These are phyloP conservation scores for Limnephilus marmoratus DNA, from an alignment of 2,888 invertebrate genomes.

Conservation along the genomic window DNA sequence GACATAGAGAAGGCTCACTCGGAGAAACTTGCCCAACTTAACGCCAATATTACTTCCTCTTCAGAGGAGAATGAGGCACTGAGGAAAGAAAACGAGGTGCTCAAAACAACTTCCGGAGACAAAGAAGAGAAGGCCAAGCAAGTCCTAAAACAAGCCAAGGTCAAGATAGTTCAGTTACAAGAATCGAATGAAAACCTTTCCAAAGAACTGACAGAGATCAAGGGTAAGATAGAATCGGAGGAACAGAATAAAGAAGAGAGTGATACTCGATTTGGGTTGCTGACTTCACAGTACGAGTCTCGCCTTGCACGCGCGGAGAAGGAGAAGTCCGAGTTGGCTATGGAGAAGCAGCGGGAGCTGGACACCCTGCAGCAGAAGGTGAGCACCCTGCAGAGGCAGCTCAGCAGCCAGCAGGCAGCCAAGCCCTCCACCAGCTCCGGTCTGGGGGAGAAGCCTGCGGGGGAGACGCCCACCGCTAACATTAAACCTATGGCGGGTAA, in stretches of 20 bases:
- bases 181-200: constrained; percentile 81
- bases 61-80: constrained; percentile 81
- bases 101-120: constrained; percentile 77
- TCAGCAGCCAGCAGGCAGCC: constrained; percentile 77
- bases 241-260: constrained; percentile 79
- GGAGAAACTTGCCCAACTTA: constrained; percentile 73
- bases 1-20: constrained; percentile 69
- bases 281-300: constrained; percentile 85
- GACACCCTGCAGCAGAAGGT: constrained; percentile 85
- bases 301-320: constrained; percentile 84
- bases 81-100: constrained; percentile 81
- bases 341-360: constrained; percentile 78
- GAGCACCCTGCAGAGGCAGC: constrained; percentile 82
- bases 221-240: constrained; percentile 74
- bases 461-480: constrained; percentile 88
- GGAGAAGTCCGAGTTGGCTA: constrained; percentile 81
- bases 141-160: constrained; percentile 85
- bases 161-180: constrained; percentile 84
- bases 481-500: constrained; percentile 95
- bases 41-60: constrained; percentile 73
- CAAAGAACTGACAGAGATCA: constrained; percentile 78
- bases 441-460: constrained; percentile 78
- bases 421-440: constrained; percentile 84
- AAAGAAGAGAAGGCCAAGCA: constrained; percentile 82
- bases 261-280: constrained; percentile 78